Evolutionary conservation across 1,140 invertebrate genomes (phyloP), one percentile per base, ranked within the genome.

Genomic region (Drosophila watanabei): DNA sequence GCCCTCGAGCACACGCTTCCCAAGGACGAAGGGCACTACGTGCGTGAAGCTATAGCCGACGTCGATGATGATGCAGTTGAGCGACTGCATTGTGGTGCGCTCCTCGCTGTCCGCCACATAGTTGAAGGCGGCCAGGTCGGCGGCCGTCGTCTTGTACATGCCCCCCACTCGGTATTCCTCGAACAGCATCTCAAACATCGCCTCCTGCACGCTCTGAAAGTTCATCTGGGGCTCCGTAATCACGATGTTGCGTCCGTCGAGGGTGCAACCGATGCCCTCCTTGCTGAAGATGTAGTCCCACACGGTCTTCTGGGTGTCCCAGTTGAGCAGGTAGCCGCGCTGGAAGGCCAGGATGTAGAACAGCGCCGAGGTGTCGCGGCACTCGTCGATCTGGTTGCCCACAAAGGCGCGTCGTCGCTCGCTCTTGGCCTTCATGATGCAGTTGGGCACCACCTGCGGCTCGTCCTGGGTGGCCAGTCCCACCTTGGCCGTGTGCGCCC

Each of bases 401-500:
- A 99, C 96, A 93, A 99, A 99, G 2, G 98, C 96, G 64, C 99
- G 95, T 2, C 98, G 95, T 58, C 98, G 94, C 93, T 99, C 99
- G 82, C 97, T 98, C 94, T 99, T 99, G 1, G 98, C 98, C 95
- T 99, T 99, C 95, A 98, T 98, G 37, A 99, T 98, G 85, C 98
- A 98, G 93, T 99, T 99, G 5, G 98, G 98, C 79, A 99, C 95
- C 18, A 89, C 73, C 41, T 77, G 96, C 2, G 97, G 96, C 68
- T 96, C 94, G 52, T 94, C 94, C 69, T 96, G 94, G 33, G 94
- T 95, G 8, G 96, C 95, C 87, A 96, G 95, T 18, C 97, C 98
- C 80, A 96, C 96, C 96, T 99, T 99, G 5, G 96, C 96, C 1
- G 95, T 96, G 82, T 96, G 96, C 2, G 96, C 98, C 41, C 98